Base-by-base conservation (phyloP, 2,797 vertebrate genomes). In the Natrix natrix region DNA sequence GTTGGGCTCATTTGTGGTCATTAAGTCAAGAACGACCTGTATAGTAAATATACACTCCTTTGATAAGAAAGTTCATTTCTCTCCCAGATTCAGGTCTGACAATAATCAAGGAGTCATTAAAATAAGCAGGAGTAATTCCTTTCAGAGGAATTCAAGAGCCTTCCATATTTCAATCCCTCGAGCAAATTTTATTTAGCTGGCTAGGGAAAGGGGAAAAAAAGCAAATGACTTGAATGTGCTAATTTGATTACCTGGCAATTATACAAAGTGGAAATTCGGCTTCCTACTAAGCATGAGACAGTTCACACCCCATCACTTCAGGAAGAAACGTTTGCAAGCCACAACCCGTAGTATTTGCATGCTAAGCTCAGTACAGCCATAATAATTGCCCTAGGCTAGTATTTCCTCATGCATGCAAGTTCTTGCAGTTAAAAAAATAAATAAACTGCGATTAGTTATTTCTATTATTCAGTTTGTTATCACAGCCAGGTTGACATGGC, bases 221-320 rank as follows among this genome's bases (percentile, higher is more conserved):
- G 54, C 86, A 43, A 63, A 43, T 54, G 1, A 78, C 74, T 55
- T 74, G 63, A 13, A 52, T 88, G 10, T 22, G 26, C 63, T 93
- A 91, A 93, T 61, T 83, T 91, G 86, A 88, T 16, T 52, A 87
- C 32, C 61, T 87, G 89, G 54, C 83, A 90, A 28, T 24, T 52
- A 52, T 59, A 91, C 61, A 90, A 69, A 55, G 8, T 37, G 37
- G 89, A 74, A 90, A 91, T 91, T 26, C 37, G 12, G 14, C 92
- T 74, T 59, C 12, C 20, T 61, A 54, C 24, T n/a, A 43, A 89
- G 24, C 16, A 56, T 14, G 24, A 22, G 16, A 59, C 86, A 26
- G 4, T 78, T 48, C 61, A 55, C 26, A 69, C 13, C 43, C 63
- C 55, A 56, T 8, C 28, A 74, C 86, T 86, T 69, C 32, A 17